phyloP scores from a whole-genome alignment of 2,797 vertebrate genomes.

The Acanthurus lineatus region DNA sequence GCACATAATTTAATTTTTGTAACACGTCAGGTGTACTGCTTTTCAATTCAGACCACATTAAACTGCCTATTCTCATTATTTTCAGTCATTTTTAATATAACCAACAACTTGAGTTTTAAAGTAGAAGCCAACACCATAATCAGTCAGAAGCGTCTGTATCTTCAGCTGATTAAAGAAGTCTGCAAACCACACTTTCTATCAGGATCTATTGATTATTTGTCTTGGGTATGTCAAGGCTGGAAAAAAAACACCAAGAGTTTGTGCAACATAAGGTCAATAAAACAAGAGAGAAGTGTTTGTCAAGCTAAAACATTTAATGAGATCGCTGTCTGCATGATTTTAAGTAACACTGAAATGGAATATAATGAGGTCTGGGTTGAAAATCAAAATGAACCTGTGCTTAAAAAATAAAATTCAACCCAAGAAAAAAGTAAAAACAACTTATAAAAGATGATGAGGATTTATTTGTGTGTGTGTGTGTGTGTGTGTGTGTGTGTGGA shows the following conservation, averaged over 20 bases:
- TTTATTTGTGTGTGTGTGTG: slow-evolving; percentile 4
- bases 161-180: background rate
- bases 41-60: too few relatives aligned
- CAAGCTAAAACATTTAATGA: background rate
- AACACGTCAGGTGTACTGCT: too few relatives aligned
- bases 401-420: background rate
- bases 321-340: background rate
- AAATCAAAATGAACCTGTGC: background rate
- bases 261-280: slow-evolving; percentile 27
- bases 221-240: background rate
- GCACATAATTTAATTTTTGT: too few relatives aligned
- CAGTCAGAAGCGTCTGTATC: background rate
- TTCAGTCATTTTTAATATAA: too few relatives aligned
- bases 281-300: background rate
- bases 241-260: slow-evolving; percentile 16
- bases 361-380: background rate
- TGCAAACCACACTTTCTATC: background rate
- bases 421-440: background rate
- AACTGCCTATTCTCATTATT: too few relatives aligned
- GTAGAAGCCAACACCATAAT: too few relatives aligned
- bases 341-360: background rate
- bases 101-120: too few relatives aligned
- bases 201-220: slow-evolving; percentile 28
- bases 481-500: slow-evolving; percentile 9
- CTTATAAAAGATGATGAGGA: background rate